phyloP scores from a whole-genome alignment of 1,140 invertebrate genomes.

The Trinorchestia longiramus region DNA sequence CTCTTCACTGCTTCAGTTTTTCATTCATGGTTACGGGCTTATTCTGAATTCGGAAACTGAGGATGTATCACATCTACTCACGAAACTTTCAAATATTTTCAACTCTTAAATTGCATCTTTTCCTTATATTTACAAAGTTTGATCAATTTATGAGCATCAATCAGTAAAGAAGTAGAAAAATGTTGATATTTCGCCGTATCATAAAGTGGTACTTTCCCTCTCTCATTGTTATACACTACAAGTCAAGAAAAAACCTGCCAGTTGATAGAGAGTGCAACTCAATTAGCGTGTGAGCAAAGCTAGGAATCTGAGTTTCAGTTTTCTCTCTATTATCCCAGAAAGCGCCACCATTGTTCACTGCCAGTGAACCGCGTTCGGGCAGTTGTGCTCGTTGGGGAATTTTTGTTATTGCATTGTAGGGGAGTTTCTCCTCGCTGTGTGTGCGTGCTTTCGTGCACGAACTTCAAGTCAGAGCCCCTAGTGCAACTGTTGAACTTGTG shows the following conservation, averaged over 20 bases:
- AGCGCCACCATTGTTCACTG: background rate
- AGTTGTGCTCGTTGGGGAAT: background rate
- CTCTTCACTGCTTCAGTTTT: too few species aligned
- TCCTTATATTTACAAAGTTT: too few species aligned
- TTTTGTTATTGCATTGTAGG: background rate
- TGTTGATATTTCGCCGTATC: background rate
- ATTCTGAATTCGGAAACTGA: too few species aligned
- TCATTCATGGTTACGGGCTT: too few species aligned
- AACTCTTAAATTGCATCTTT: background rate
- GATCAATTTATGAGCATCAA: background rate
- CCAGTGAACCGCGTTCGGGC: background rate
- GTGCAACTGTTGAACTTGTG: background rate
- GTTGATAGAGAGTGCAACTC: background rate
- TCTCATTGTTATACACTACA: background rate
- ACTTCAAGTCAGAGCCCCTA: background rate
- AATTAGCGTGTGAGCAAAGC: background rate
- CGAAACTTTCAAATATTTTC: too few species aligned
- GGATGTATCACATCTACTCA: too few species aligned
- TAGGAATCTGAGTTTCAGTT: background rate
- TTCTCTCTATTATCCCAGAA: background rate
- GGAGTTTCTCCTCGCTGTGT: background rate
- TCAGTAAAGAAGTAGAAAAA: background rate
- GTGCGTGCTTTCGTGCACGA: background rate
- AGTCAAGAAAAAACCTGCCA: background rate
- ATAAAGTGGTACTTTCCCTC: background rate